A percentile compares a stretch with the other conserved stretches of the same genome.
phyloP scores from a whole-genome alignment of 2,888 invertebrate genomes.

The Pammene aurita region DNA sequence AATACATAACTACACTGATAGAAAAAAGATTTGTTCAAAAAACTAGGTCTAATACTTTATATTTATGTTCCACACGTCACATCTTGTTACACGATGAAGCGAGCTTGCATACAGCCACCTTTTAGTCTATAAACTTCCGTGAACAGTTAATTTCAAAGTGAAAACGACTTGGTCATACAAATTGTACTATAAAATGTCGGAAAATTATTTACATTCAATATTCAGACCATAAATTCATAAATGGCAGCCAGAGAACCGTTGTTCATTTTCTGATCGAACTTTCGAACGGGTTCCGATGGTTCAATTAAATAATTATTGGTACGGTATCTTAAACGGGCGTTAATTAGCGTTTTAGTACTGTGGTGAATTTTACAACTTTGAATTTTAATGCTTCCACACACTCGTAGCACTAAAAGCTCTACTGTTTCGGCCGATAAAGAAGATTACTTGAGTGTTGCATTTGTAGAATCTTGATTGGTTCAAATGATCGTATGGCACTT shows the following conservation, averaged over 20 bases:
- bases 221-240: slow-evolving; percentile 32
- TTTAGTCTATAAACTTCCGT: not conserved
- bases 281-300: slow-evolving; percentile 29
- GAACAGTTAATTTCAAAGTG: slow-evolving; percentile 20
- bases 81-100: too few species aligned
- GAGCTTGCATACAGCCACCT: too few species aligned
- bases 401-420: not conserved
- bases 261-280: slow-evolving; percentile 21
- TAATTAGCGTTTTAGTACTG: slow-evolving; percentile 15
- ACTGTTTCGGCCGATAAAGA: not conserved
- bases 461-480: too few species aligned
- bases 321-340: slow-evolving; percentile 17
- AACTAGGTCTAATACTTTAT: too few species aligned
- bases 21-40: too few species aligned
- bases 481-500: too few species aligned
- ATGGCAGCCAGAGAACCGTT: not conserved
- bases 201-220: slow-evolving; percentile 21
- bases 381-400: not conserved
- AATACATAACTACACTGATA: too few species aligned
- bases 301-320: slow-evolving; percentile 23
- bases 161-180: slow-evolving; percentile 2
- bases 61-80: too few species aligned
- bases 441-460: too few species aligned
- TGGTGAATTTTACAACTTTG: slow-evolving; percentile 10
- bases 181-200: slow-evolving; percentile 6